Base-by-base conservation (phyloP, 2,797 vertebrate species). In the Dicrostonyx torquatus region DNA sequence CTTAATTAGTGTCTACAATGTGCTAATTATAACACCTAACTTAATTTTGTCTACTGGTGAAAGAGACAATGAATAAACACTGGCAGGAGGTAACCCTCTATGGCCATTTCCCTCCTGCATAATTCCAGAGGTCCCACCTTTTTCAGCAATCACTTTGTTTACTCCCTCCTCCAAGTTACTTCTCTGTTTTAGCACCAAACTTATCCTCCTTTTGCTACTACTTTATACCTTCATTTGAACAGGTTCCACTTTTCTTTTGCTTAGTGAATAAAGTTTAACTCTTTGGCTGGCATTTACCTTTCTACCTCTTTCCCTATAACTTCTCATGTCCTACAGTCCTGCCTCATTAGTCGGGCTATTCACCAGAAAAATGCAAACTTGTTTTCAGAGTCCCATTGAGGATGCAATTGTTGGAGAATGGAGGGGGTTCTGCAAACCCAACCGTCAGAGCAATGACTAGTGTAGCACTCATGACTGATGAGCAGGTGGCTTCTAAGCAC, bases 201-300 rank as follows among this genome's bases (percentile, higher is more conserved):
- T 17, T 50, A 34, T 20, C 75, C 9, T 50, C 45, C 45, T 31
- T 31, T 48, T 15, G 75, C 29, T 50, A 34, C 75, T 20, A 20
- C 48, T 11, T 31, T 77, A 18, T 50, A 11, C 11, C 11, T 92
- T 78, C 76, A 53, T 20, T 37, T 37, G 34, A 79, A 37, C 34
- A 37, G 50, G 37, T 37, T 62, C 75, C 17, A 53, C 55, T 58
- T 58, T 58, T n/a, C 45, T 50, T 53, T 77, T n/a, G 53, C 62
- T 53, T 55, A 18, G 7, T 73, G 70, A 90, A 90, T n/a, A 10
- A 92, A 92, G 31, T 53, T 66, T 91, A 50, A 88, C 62, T 91
- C 24, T 22, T 58, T 40, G 55, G 14, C 29, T 58, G 34, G 73
- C 22, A 58, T 58, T 58, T 79, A 66, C n/a, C 78, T 76, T 92